Evolutionary conservation across 2,797 vertebrate species (phyloP).

Genomic region (Chromobotia macracanthus): DNA sequence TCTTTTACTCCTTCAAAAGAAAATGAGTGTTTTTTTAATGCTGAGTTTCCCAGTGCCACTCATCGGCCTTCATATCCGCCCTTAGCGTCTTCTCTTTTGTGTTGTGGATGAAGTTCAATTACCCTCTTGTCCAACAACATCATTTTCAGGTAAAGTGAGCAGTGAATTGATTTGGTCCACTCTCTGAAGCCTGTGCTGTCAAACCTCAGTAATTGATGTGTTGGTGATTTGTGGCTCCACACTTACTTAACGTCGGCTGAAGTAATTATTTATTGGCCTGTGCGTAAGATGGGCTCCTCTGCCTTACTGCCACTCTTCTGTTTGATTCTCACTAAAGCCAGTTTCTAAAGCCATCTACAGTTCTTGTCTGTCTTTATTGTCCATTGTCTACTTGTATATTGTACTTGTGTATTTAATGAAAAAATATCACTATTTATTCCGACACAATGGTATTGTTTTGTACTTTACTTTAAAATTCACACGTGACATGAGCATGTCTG

Average conservation of each 20-base stretch:
- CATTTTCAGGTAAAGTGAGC: constrained; percentile 57
- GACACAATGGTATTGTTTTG: background rate
- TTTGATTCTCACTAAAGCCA: background rate
- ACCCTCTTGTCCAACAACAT: constrained; percentile 47
- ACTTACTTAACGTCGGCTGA: constrained; percentile 48
- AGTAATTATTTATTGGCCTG: constrained; percentile 62
- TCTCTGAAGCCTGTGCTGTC: constrained; percentile 42
- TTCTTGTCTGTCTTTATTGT: background rate
- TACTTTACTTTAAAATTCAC: background rate
- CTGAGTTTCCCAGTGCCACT: constrained; percentile 21
- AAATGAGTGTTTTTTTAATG: constrained; percentile 15
- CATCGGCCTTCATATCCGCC: background rate
- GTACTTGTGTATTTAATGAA: background rate
- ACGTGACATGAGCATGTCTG: no score
- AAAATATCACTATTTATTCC: background rate
- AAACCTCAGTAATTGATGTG: constrained; percentile 58
- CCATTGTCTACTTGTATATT: background rate
- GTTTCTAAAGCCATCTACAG: background rate
- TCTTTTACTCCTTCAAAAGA: background rate
- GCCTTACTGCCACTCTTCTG: background rate
- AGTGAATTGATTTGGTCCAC: constrained; percentile 41
- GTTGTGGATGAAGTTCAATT: constrained; percentile 32
- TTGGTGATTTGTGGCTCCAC: constrained; percentile 56
- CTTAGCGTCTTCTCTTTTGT: background rate
- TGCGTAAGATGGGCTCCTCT: background rate